These are phyloP conservation scores for Nothobranchius kuhntae DNA, from an alignment of 2,113 vertebrate genomes.

Conservation along the genomic window DNA sequence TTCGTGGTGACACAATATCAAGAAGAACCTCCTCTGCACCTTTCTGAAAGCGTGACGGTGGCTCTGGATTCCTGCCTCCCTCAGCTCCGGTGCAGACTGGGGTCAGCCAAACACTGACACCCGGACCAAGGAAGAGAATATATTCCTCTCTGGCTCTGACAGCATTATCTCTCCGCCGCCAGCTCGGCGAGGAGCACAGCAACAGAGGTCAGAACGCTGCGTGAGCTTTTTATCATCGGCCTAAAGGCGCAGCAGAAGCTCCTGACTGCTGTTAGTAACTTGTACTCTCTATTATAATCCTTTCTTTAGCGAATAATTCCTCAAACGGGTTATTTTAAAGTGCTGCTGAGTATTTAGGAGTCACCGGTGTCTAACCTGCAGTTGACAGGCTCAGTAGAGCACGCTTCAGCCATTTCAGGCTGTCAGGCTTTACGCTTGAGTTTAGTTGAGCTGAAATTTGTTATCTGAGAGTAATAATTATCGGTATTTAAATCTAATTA, in stretches of 20 bases:
- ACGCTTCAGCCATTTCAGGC: no score
- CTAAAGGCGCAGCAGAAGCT: neutral
- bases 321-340: neutral
- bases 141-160: constrained; percentile 4
- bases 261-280: neutral
- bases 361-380: no score
- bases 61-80: constrained; percentile 10
- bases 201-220: neutral
- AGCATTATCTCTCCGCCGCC: neutral
- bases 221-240: neutral
- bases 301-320: neutral
- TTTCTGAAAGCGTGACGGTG: constrained; percentile 5
- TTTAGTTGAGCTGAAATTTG: no score
- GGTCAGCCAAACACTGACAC: constrained; percentile 28
- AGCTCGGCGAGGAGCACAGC: neutral
- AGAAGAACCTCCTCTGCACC: neutral
- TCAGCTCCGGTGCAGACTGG: constrained; percentile 7
- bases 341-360: no score
- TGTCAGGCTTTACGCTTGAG: no score
- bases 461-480: no score
- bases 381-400: no score
- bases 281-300: neutral
- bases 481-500: no score
- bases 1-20: neutral
- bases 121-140: constrained; percentile 4